Conservation (phyloP, 64 coral and sea anemone genomes). For the Stichodactyla mertensii region DNA sequence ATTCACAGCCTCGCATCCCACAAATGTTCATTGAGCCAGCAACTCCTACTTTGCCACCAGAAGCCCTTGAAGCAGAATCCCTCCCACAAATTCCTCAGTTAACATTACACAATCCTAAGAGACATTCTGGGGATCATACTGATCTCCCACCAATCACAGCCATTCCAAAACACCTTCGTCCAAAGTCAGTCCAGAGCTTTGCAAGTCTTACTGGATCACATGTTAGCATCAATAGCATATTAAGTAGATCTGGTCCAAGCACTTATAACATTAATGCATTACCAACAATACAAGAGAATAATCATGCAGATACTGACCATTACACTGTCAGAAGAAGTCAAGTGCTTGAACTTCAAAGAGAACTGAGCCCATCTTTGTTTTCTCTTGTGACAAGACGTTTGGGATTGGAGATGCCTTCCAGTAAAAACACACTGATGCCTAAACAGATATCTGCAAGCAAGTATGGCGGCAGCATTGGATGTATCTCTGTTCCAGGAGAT, state of each 20-base stretch:
- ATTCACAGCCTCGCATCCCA: slow-evolving; percentile 15
- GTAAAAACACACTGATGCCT: slow-evolving; percentile 45
- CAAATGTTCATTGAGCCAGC: slow-evolving; percentile 24
- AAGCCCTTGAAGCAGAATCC: slow-evolving; percentile 12
- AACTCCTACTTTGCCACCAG: slow-evolving; percentile 13
- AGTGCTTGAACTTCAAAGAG: slow-evolving; percentile 59
- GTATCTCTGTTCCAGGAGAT: slow-evolving; percentile 44
- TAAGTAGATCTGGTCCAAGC: slow-evolving; percentile 30
- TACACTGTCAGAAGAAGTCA: slow-evolving; percentile 50
- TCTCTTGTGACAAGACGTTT: slow-evolving; percentile 75
- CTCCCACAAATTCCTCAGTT: not conserved
- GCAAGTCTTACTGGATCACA: slow-evolving; percentile 13
- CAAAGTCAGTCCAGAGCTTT: slow-evolving; percentile 1
- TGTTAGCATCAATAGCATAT: slow-evolving; percentile 32
- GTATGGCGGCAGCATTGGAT: slow-evolving; percentile 77
- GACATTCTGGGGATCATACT: not conserved
- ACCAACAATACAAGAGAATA: slow-evolving; percentile 46
- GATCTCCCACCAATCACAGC: not conserved
- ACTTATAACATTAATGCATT: slow-evolving; percentile 36
- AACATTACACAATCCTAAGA: not conserved
- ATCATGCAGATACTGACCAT: slow-evolving; percentile 21
- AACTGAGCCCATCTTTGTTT: slow-evolving; percentile 75
- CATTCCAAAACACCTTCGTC: slow-evolving; percentile 9
- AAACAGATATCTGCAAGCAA: slow-evolving; percentile 65
- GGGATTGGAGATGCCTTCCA: slow-evolving; percentile 45